Evolutionary conservation across 2,797 vertebrate species (phyloP).

Genomic region (Channallabes apus): DNA sequence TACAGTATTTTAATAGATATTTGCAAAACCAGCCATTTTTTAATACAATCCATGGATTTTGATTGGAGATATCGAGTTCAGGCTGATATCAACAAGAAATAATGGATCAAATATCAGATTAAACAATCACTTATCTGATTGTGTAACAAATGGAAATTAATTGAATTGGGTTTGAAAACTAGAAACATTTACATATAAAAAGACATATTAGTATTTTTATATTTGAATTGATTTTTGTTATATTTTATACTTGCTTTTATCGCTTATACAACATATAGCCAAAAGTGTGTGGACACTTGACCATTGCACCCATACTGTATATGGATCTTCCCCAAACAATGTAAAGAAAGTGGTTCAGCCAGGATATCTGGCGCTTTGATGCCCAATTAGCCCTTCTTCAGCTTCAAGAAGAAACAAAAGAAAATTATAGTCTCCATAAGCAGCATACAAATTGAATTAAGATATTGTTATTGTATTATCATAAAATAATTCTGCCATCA

Average conservation of each 20-base stretch:
- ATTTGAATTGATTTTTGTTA: background rate
- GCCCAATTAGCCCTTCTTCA: no score
- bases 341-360: no score
- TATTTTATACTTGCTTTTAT: background rate
- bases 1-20: background rate
- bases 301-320: no score
- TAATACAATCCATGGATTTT: background rate
- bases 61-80: background rate
- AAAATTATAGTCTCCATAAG: no score
- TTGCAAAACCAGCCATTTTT: background rate
- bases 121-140: background rate
- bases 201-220: background rate
- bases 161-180: background rate
- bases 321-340: no score
- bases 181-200: background rate
- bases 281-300: background rate
- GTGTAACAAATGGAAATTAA: background rate
- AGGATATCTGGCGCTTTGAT: no score
- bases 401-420: no score
- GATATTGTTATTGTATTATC: no score
- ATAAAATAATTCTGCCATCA: no score
- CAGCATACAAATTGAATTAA: no score
- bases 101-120: background rate
- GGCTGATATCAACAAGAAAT: background rate
- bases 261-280: background rate